These are phyloP conservation scores for Periophthalmus modestus DNA, from an alignment of 2,113 vertebrate species.

Conservation along the genomic window DNA sequence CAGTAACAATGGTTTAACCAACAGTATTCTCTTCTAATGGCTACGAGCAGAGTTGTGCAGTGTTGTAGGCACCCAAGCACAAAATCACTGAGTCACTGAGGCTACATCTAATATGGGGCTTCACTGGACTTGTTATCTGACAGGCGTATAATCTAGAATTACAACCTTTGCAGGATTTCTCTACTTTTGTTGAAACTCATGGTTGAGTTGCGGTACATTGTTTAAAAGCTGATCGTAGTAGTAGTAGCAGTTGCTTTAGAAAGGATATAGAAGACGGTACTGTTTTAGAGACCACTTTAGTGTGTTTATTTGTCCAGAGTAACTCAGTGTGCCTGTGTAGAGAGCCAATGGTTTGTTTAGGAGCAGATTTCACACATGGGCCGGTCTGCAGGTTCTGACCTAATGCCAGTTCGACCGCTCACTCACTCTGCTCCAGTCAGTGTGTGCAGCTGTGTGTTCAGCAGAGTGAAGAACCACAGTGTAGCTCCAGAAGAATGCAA, in stretches of 20 bases:
- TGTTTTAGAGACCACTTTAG: not conserved
- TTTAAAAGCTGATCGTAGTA: not conserved
- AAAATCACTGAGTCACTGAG: not conserved
- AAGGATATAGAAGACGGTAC: not conserved
- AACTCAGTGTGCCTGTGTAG: not conserved
- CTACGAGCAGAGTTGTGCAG: not conserved
- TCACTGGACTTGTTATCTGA: conserved; percentile 6
- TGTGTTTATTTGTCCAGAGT: conserved; percentile 1
- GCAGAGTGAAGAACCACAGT: conserved; percentile 32
- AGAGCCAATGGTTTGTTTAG: not conserved
- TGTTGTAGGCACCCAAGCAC: not conserved
- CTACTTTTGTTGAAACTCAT: not conserved
- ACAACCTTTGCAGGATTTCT: conserved; percentile 5
- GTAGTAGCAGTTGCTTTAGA: not conserved
- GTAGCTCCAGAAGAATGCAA: conserved; percentile 52
- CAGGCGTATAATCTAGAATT: conserved; percentile 3
- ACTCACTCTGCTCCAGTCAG: conserved; percentile 37
- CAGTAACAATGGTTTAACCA: not conserved
- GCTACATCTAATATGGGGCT: conserved; percentile 5
- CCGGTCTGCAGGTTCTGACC: conserved; percentile 1
- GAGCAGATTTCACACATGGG: not conserved
- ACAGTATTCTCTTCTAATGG: not conserved
- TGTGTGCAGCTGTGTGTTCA: conserved; percentile 31
- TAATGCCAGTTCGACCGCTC: conserved; percentile 27
- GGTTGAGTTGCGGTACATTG: not conserved